Evolutionary conservation across 2,888 invertebrate genomes (phyloP), one percentile per base, ranked within the genome.

Genomic region (Fragum fragum): DNA sequence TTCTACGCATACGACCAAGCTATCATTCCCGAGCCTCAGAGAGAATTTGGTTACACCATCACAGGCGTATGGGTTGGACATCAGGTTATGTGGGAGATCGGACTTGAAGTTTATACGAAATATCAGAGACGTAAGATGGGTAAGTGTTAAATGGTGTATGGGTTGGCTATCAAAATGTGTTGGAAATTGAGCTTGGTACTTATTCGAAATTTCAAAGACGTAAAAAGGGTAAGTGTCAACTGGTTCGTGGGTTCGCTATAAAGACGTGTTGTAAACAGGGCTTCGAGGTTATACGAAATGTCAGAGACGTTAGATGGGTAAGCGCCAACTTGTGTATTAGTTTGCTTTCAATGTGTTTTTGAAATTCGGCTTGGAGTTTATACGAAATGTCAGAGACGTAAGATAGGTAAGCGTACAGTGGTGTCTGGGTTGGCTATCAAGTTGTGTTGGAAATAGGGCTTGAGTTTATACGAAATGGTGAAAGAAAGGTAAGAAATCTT

Each of bases 31-130:
- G 59, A 71, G 0, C 76, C 79, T 6, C 82, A 89, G 83, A 79
- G 63, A 28, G n/a, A 71, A 5, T 86, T 85, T 70, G 90, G 89
- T 21, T 59, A 78, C 36, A 81, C 79, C 28, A 78, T 86, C 9
- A 73, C 87, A 21, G 76, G 76, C 21, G 81, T 86, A 9, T 91
- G 90, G 90, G 59, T 90, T 9, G 86, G 70, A 11, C 63, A 85
- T 29, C 88, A 89, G 61, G 42, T 91, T 6, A 3, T 86, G 53
- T 91, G 89, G 88, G 87, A 88, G 73, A 52, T 89, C 26, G 66
- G 79, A 47, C 83, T 86, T 73, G 89, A 90, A 32, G 6, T 68
- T 14, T 26, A 68, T 5, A 16, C 36, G 11, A 14, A 36, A 39
- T 68, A 42, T 42, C 42, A 26, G 23, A 47, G 16, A 42, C 18